Base-by-base conservation (phyloP, 2,888 invertebrate species). In the Argyresthia albistria region DNA sequence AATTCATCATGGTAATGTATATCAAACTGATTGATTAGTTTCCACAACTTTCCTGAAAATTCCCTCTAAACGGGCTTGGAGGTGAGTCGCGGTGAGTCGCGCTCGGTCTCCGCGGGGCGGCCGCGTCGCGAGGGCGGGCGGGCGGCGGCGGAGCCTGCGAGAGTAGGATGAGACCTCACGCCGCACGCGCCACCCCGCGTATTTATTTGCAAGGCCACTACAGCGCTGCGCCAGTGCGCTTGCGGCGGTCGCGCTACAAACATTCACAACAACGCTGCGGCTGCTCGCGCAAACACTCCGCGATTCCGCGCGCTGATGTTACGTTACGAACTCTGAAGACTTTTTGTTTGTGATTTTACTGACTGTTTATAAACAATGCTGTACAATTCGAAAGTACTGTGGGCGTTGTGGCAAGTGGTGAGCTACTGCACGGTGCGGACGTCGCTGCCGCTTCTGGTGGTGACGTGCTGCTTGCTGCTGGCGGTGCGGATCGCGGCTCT, bases 171-270 rank as follows among this genome's bases (percentile, higher is more conserved):
- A 75, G 65, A 80, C 76, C 25, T 25, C 25, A 25, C 68, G 76
- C 46, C 66, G 59, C 68, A 70, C 71, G 76, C 67, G 65, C 72
- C 76, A 72, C 79, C 77, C 74, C 61, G 63, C 64, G 69, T 79
- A 87, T 88, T 88, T 88, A 88, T 86, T 81, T 70, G 86, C 88
- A 88, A 88, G 87, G 88, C 86, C 84, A 86, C 74, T 64, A 74
- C 73, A 74, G 79, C 76, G 74, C 67, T 80, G 64, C 74, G 77
- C 77, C 87, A 86, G 84, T 86, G 80, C 77, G 80, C 82, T 79
- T 64, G 77, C 80, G 79, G 70, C 84, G 71, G 67, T 81, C 76
- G 76, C 74, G 80, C 80, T 78, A 73, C 72, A 76, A 75, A 80
- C 79, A 65, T 74, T 71, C 68, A 69, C 60, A 68, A 69, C 60